Evolutionary conservation across 2,797 vertebrate species (phyloP).

Genomic region (Dipus sagitta): DNA sequence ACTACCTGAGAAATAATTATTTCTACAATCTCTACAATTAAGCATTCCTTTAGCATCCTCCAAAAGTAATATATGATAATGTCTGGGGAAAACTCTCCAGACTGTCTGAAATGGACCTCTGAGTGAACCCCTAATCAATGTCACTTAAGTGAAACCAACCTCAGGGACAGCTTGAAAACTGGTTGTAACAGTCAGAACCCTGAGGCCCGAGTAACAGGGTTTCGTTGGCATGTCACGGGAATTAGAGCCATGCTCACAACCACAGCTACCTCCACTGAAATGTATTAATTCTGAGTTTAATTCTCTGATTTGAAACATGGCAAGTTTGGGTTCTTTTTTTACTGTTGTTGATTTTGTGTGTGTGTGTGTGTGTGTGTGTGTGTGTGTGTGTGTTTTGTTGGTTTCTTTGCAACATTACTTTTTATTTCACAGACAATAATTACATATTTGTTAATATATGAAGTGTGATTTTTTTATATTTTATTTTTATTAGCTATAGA

Average conservation of each 20-base stretch:
- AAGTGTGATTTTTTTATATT: too few species aligned
- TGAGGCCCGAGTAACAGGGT: not conserved
- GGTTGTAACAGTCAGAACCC: not conserved
- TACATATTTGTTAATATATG: too few species aligned
- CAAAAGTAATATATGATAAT: not conserved
- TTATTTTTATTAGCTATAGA: too few species aligned
- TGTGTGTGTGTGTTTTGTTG: too few species aligned
- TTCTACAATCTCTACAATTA: not conserved
- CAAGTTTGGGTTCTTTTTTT: not conserved
- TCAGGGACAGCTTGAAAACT: not conserved
- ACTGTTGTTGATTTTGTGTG: too few species aligned
- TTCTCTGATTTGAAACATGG: not conserved
- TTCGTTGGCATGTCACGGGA: not conserved
- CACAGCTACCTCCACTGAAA: not conserved
- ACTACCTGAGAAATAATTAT: not conserved
- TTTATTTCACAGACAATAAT: too few species aligned
- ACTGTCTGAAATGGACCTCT: not conserved
- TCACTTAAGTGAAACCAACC: not conserved
- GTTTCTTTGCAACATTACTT: too few species aligned
- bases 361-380: too few species aligned
- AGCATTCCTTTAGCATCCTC: not conserved
- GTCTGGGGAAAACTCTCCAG: not conserved
- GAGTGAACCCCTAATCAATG: not conserved
- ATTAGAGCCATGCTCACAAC: not conserved
- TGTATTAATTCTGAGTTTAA: constrained; percentile 3